Base-by-base conservation (phyloP, 2,113 vertebrate species). In the Oxygymnocypris stewartii region DNA sequence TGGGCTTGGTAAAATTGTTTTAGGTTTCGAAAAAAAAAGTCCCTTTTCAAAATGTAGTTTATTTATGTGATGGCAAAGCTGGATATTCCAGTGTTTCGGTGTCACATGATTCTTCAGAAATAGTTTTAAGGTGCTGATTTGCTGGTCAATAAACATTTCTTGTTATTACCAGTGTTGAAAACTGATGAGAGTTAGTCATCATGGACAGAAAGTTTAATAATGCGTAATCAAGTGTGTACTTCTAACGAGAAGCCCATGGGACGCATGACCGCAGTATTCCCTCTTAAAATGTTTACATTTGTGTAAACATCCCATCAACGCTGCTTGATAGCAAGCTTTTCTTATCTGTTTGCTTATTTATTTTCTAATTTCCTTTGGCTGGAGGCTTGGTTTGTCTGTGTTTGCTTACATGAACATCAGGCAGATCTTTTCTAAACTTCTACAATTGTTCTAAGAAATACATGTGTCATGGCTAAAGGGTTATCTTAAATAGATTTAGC, bases 231-330 rank as follows among this genome's bases (percentile, higher is more conserved):
- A 37, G 42, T 28, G 2, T 82, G 28, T 4, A 9, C 63, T 47
- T 44, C 79, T 69, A 35, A 71, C 6, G 63, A 82, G 18, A 69
- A 25, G 40, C 80, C 25, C 85, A 57, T 25, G 80, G 79, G 80
- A 74, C 42, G 49, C 51, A 61, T 54, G 37, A 42, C 79, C 37
- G 10, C 40, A 44, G 71, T 3, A 54, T 81, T 71, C 25, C 69
- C 13, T 47, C 67, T 61, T 65, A 61, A 9, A 25, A 74, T 57
- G 84, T 84, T 79, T 28, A 20, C 75, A 80, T 84, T 82, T 88
- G 65, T 79, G 88, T 89, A 89, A 89, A 89, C 88, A 88, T 84
- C 75, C 35, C 20, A 59, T 79, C 61, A 82, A 51, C 23, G 4
- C 31, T 75, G 74, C 31, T 78, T 6, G 18, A 35, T 82, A 59